Conservation (phyloP, 2,888 invertebrate genomes). For the Heteropelma amictum region DNA sequence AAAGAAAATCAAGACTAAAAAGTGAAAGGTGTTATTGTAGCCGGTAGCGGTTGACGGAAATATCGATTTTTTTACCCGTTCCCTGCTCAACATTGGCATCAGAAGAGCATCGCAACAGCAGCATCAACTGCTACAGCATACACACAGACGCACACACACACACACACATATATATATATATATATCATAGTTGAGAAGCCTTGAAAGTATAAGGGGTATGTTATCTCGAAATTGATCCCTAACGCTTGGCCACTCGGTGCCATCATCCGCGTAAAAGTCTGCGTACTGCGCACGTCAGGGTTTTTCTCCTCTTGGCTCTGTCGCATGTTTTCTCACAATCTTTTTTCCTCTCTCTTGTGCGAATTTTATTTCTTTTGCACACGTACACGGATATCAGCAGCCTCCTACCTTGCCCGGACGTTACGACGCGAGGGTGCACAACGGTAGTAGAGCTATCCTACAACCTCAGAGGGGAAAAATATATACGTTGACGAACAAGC, state of each 20-base stretch:
- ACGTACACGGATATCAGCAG: background rate
- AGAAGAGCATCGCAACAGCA: conserved; percentile 38
- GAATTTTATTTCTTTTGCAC: conserved; percentile 34
- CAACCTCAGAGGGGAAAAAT: conserved; percentile 77
- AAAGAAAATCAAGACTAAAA: conserved; percentile 54
- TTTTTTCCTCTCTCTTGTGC: conserved; percentile 13
- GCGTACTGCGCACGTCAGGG: conserved; percentile 74
- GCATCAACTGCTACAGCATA: conserved; percentile 29
- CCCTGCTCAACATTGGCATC: conserved; percentile 27
- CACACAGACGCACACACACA: too few relatives aligned
- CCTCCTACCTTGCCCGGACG: conserved; percentile 26
- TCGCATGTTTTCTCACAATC: conserved; percentile 37
- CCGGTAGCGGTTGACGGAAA: conserved; percentile 36
- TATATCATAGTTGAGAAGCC: conserved; percentile 61
- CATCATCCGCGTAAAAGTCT: conserved; percentile 74
- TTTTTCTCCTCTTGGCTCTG: conserved; percentile 55
- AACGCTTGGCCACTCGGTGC: conserved; percentile 65
- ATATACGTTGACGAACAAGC: conserved; percentile 66
- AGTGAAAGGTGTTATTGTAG: conserved; percentile 52
- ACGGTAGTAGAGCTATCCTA: conserved; percentile 66
- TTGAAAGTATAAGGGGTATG: conserved; percentile 74
- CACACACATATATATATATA: conserved; percentile 1
- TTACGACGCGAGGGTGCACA: conserved; percentile 54
- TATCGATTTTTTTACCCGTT: conserved; percentile 36
- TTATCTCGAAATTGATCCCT: conserved; percentile 77